Base-by-base conservation (phyloP, 2,113 vertebrate genomes). In the Salvelinus alpinus region DNA sequence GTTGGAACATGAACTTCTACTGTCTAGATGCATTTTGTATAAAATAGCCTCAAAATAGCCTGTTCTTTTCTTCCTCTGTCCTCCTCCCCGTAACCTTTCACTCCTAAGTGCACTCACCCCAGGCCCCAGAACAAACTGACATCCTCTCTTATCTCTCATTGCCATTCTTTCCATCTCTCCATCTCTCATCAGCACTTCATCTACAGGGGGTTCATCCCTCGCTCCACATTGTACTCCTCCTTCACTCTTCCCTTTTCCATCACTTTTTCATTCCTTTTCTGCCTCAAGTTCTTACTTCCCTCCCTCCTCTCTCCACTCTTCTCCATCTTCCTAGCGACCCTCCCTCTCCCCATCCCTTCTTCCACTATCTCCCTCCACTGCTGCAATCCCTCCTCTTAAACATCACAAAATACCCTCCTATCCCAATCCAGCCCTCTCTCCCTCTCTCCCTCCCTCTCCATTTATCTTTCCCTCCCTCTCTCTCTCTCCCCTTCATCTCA, bases 401-500 rank as follows among this genome's bases (percentile, higher is more conserved):
- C 88, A 88, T 87, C 89, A 88, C 82, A 83, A 78, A 80, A 76
- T 87, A 80, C 86, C 87, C 78, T 90, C 88, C 88, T 86, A 89
- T 92, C 88, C 90, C 83, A 86, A 86, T 84, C 82, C 82, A 77
- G 85, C 68, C 34, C 84, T 80, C 86, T 72, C 84, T 86, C 29
- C 0, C 88, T 76, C 73, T 76, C 12, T 20, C 66, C 29, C 60
- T 64, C 66, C 66, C 66, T 5, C 27, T 31, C 16, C 18, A 24
- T 68, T 38, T 68, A 68, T 73, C 22, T 48, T 77, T 80, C 81
- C 73, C 85, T 84, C 81, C 54, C 86, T 75, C 84, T 85, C 86
- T 83, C 88, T 85, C 88, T 38, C 65, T 89, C 89, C 82, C 91
- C 91, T 92, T 92, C 90, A 89, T 89, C 91, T 91, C 88, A 89